Conservation (phyloP, 2,113 vertebrate species). For the Orycteropus afer region DNA sequence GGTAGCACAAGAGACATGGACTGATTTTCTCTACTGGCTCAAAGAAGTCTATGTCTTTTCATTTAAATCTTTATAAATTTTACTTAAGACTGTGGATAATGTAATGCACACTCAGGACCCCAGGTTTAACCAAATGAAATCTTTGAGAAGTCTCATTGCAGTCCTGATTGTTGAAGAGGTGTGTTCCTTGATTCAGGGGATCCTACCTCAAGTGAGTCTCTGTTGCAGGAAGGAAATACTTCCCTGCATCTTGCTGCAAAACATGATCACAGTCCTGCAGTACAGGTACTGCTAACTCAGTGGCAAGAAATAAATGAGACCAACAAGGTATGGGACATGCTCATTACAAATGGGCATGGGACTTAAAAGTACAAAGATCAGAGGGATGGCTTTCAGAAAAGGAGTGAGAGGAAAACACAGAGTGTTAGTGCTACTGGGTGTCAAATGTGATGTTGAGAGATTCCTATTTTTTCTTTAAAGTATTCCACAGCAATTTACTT, state of each 20-base stretch:
- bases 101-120: neutral
- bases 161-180: neutral
- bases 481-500: neutral
- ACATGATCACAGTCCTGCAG: conserved; percentile 86
- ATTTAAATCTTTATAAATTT: neutral
- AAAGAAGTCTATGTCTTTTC: neutral
- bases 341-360: neutral
- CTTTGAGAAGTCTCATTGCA: neutral
- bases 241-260: conserved; percentile 93
- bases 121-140: neutral
- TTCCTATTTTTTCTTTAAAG: neutral
- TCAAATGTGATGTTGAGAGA: neutral
- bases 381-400: neutral
- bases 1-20: neutral
- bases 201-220: neutral
- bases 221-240: conserved; percentile 91
- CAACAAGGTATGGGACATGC: conserved; percentile 87
- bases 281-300: conserved; percentile 88
- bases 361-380: neutral
- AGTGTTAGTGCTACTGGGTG: neutral
- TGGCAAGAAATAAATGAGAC: conserved; percentile 89
- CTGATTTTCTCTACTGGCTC: neutral
- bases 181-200: accelerated
- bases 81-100: neutral
- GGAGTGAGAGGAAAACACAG: neutral